These are phyloP conservation scores for Zaprionus vittiger DNA, from an alignment of 1,140 invertebrate genomes.

Conservation along the genomic window DNA sequence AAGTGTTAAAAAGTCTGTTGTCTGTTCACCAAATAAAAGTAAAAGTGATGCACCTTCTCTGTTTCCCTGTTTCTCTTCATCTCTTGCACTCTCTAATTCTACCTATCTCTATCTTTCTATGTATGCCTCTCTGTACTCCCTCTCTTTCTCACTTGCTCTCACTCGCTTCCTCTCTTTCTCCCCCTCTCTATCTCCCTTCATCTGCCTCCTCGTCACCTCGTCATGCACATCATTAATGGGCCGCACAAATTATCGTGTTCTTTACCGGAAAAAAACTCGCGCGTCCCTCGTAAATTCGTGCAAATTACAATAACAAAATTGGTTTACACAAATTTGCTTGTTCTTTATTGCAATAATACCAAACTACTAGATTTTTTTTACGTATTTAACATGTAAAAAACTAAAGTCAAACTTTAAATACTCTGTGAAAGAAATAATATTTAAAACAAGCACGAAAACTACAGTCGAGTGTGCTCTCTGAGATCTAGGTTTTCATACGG, in stretches of 20 bases:
- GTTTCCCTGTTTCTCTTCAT: too few relatives aligned
- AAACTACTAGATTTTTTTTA: slow-evolving; percentile 15
- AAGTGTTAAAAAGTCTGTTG: slow-evolving; percentile 34
- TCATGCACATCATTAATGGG: slow-evolving; percentile 62
- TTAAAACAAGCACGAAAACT: background rate
- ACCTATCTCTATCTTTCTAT: background rate
- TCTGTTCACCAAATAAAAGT: slow-evolving; percentile 31
- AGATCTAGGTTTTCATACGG: too few relatives aligned
- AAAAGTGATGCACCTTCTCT: slow-evolving; percentile 9
- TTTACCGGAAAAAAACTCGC: slow-evolving; percentile 60
- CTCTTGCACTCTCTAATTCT: background rate
- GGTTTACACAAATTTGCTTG: slow-evolving; percentile 63
- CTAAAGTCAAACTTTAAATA: background rate
- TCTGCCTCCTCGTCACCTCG: slow-evolving; percentile 9
- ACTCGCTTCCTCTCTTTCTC: background rate
- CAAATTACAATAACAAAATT: slow-evolving; percentile 34
- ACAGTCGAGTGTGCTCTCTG: too few relatives aligned
- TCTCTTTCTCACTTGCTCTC: too few relatives aligned
- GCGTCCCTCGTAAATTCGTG: slow-evolving; percentile 33
- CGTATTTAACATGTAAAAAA: background rate
- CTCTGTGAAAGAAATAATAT: background rate
- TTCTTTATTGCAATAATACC: slow-evolving; percentile 58
- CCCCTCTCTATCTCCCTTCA: background rate
- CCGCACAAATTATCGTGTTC: slow-evolving; percentile 74
- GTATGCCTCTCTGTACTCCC: background rate